These are phyloP conservation scores for Gorsachius goisagi DNA, from an alignment of 2,113 vertebrate species.

Conservation along the genomic window DNA sequence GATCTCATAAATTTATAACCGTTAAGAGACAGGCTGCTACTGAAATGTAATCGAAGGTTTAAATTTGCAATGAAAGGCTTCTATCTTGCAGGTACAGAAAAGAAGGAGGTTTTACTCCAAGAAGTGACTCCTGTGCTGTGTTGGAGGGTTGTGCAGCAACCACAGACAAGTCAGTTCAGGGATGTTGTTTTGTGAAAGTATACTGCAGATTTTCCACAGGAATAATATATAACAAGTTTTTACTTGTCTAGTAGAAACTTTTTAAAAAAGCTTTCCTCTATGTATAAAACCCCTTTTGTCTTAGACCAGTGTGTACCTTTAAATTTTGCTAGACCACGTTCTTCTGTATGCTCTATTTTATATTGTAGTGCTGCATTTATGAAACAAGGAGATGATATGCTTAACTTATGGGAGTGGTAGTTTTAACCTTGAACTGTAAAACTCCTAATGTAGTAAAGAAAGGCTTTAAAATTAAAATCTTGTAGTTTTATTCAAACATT, in stretches of 20 bases:
- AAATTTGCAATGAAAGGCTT: neutral
- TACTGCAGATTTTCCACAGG: neutral
- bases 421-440: neutral
- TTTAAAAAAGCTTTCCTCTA: neutral
- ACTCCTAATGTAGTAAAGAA: neutral
- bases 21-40: neutral
- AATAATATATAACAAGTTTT: neutral
- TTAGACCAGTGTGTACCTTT: neutral
- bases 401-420: neutral
- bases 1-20: constrained; percentile 52
- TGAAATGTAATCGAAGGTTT: constrained; percentile 7
- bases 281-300: neutral
- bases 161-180: neutral
- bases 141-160: neutral
- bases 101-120: neutral
- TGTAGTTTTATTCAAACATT: neutral
- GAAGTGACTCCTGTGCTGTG: neutral
- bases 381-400: neutral
- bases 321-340: neutral
- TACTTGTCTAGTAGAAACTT: neutral
- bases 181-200: neutral
- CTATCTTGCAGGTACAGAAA: neutral
- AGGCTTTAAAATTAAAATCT: neutral
- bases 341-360: neutral
- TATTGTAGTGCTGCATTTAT: neutral